Evolutionary conservation across 1,140 invertebrate genomes (phyloP).

Genomic region (Aphis craccivora): DNA sequence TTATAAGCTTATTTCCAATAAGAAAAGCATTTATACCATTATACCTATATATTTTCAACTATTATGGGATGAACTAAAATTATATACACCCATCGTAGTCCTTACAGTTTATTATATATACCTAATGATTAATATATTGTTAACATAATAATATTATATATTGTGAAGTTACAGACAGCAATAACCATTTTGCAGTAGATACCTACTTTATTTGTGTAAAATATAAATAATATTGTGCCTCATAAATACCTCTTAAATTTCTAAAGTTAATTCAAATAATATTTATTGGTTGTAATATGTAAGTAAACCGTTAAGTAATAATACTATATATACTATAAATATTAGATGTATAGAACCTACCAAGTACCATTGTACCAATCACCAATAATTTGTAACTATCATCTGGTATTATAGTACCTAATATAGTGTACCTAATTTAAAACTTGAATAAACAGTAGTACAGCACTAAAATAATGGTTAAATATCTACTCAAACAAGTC

Average conservation of each 20-base stretch:
- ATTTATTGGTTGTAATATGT: not conserved
- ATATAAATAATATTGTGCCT: no score
- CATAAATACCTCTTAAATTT: not conserved
- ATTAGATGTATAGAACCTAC: not conserved
- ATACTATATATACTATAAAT: not conserved
- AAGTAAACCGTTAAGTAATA: not conserved
- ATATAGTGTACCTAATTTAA: no score
- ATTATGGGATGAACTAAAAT: not conserved
- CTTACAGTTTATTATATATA: no score
- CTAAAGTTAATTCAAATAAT: not conserved
- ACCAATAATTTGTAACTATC: not conserved
- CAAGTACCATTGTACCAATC: not conserved
- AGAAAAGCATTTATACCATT: no score
- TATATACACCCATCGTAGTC: not conserved
- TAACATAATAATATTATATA: not conserved
- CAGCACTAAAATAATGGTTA: no score
- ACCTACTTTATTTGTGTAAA: not conserved
- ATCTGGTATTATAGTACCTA: not conserved
- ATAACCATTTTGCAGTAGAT: not conserved
- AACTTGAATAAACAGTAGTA: no score
- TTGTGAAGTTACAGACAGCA: no score
- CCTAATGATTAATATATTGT: not conserved
- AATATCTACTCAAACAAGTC: not conserved
- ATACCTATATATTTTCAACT: not conserved
- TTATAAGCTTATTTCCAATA: no score